Conservation (phyloP, 2,888 invertebrate species). For the Tenthredo distinguenda region DNA sequence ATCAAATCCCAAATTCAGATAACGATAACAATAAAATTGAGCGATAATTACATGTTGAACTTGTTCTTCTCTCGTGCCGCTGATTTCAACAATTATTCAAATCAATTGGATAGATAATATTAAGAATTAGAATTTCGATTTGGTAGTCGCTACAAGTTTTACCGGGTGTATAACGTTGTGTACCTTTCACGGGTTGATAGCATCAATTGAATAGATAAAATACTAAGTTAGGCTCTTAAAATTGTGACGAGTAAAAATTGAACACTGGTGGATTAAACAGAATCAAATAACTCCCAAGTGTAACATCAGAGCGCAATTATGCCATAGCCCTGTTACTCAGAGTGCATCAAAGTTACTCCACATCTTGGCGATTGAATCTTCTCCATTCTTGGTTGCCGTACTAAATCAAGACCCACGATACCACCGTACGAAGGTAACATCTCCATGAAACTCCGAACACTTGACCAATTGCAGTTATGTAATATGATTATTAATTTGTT, state of each 20-base stretch:
- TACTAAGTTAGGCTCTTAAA: neutral
- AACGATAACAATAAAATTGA: neutral
- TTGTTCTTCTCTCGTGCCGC: neutral
- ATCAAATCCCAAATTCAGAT: neutral
- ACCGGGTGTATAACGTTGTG: neutral
- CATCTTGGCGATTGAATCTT: conserved; percentile 55
- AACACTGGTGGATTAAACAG: neutral
- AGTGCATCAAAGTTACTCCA: conserved; percentile 72
- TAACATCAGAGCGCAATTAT: conserved; percentile 63
- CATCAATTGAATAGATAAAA: neutral
- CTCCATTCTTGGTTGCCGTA: neutral
- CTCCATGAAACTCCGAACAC: neutral
- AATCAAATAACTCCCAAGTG: conserved; percentile 32
- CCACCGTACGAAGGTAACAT: conserved; percentile 37
- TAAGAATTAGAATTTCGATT: neutral
- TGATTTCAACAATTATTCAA: neutral
- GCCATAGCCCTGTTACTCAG: conserved; percentile 70
- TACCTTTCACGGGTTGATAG: neutral
- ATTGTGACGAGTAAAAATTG: neutral
- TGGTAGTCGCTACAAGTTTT: neutral
- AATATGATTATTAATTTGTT: neutral
- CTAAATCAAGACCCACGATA: conserved; percentile 26
- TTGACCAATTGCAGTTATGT: neutral
- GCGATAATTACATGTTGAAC: neutral
- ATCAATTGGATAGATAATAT: neutral